phyloP scores from a whole-genome alignment of 1,140 invertebrate species.

The Hycleus phaleratus region DNA sequence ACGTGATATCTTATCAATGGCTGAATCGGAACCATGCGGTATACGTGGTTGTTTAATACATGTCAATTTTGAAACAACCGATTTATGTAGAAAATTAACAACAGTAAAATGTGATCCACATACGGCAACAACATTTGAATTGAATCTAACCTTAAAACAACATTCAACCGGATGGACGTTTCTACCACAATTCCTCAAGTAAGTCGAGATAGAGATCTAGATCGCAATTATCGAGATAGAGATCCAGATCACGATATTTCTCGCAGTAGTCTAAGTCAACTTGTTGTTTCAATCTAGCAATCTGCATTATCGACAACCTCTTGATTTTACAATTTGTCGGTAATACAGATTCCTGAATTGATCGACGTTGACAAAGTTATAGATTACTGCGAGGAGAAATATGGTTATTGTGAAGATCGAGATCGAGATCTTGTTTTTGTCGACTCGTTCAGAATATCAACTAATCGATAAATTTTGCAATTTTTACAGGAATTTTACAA shows the following conservation, averaged over 20 bases:
- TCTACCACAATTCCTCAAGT: constrained; percentile 78
- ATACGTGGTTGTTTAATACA: constrained; percentile 68
- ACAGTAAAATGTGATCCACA: constrained; percentile 70
- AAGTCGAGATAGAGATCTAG: constrained; percentile 2
- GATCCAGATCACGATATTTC: too few relatives aligned
- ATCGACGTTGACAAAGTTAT: too few relatives aligned
- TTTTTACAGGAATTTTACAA: constrained; percentile 63
- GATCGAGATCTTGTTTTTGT: too few relatives aligned
- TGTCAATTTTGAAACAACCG: constrained; percentile 63
- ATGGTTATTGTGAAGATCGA: too few relatives aligned
- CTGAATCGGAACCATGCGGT: constrained; percentile 78
- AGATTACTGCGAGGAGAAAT: too few relatives aligned
- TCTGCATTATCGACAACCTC: too few relatives aligned
- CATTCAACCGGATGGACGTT: constrained; percentile 72
- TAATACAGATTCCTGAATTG: too few relatives aligned
- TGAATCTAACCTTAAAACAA: constrained; percentile 74
- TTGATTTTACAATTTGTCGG: too few relatives aligned
- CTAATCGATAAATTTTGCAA: constrained; percentile 9
- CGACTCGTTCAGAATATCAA: background rate
- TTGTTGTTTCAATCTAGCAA: too few relatives aligned
- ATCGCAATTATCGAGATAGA: too few relatives aligned
- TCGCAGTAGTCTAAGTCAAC: too few relatives aligned
- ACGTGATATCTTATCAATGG: constrained; percentile 65
- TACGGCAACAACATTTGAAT: constrained; percentile 76
- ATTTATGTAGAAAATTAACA: constrained; percentile 50